A percentile compares a stretch with the other conserved stretches of the same genome.
These are phyloP conservation scores for Distichodus sexfasciatus DNA, from an alignment of 2,797 vertebrate genomes.

Conservation along the genomic window DNA sequence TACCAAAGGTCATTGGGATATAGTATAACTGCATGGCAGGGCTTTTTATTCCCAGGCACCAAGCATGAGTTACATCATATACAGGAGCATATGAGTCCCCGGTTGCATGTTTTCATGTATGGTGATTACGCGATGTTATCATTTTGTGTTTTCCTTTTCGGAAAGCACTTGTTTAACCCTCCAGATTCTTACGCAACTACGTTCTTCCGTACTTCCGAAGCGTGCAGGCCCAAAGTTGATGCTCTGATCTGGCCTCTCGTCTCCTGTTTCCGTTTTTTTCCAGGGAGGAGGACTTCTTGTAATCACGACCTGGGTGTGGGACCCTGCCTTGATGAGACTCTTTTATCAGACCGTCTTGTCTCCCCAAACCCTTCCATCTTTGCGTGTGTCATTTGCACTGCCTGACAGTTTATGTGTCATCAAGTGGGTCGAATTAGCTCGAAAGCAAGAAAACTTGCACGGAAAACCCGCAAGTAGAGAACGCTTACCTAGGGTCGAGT, in stretches of 20 bases:
- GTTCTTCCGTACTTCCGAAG: background rate
- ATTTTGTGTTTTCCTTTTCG: background rate
- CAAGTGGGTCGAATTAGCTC: background rate
- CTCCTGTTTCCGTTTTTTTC: background rate
- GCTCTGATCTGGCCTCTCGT: background rate
- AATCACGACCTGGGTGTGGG: background rate
- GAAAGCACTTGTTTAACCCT: background rate
- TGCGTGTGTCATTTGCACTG: background rate
- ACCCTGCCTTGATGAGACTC: background rate
- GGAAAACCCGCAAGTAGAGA: background rate
- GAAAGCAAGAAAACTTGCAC: conserved; percentile 27
- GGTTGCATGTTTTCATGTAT: background rate
- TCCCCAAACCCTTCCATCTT: conserved; percentile 1
- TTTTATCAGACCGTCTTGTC: background rate
- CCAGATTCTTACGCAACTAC: background rate
- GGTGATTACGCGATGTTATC: background rate
- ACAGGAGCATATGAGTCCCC: background rate
- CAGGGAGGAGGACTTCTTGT: background rate
- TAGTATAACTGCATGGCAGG: background rate
- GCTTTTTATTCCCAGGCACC: too few species aligned
- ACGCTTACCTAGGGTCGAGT: background rate
- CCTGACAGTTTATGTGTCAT: conserved; percentile 18
- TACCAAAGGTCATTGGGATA: conserved; percentile 1
- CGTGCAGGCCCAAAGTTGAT: background rate
- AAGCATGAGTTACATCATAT: too few species aligned